These are phyloP conservation scores for Listronotus bonariensis DNA, from an alignment of 1,140 invertebrate species.

Conservation along the genomic window DNA sequence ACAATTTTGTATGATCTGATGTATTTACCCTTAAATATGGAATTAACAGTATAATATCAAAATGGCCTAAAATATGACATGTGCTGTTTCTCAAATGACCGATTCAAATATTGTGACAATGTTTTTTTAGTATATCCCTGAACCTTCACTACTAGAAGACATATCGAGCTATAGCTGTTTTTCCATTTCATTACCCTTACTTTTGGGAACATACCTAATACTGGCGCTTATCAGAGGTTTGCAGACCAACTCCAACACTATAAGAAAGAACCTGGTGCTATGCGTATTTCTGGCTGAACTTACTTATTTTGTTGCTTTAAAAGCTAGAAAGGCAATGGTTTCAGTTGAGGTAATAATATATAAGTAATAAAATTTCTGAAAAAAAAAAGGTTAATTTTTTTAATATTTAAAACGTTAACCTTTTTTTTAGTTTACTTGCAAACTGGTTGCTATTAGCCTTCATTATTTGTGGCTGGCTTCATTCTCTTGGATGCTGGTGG, in stretches of 20 bases:
- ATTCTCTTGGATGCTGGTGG: slow-evolving; percentile 90
- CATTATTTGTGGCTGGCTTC: slow-evolving; percentile 91
- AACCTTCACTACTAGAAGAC: slow-evolving; percentile 81
- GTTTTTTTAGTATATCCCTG: slow-evolving; percentile 72
- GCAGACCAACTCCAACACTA: slow-evolving; percentile 91
- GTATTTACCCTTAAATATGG: too few relatives aligned
- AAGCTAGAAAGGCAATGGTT: slow-evolving; percentile 74
- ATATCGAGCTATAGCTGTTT: slow-evolving; percentile 89
- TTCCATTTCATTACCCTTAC: slow-evolving; percentile 78
- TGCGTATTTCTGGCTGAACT: slow-evolving; percentile 85
- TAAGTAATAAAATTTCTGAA: too few relatives aligned
- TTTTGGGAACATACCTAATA: slow-evolving; percentile 75
- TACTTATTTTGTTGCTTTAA: slow-evolving; percentile 85
- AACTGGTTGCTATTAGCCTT: slow-evolving; percentile 86
- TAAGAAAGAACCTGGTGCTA: slow-evolving; percentile 90
- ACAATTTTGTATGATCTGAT: too few relatives aligned
- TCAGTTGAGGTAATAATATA: slow-evolving; percentile 66
- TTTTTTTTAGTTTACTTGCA: slow-evolving; percentile 76
- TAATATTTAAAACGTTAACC: too few relatives aligned
- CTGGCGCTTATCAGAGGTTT: slow-evolving; percentile 76
- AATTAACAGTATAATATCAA: too few relatives aligned
- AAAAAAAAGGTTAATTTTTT: too few relatives aligned
- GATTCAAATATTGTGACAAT: too few relatives aligned
- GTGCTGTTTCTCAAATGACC: too few relatives aligned
- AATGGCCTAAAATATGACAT: too few relatives aligned